phyloP scores from a whole-genome alignment of 2,888 invertebrate genomes.

The Elysia crispata region DNA sequence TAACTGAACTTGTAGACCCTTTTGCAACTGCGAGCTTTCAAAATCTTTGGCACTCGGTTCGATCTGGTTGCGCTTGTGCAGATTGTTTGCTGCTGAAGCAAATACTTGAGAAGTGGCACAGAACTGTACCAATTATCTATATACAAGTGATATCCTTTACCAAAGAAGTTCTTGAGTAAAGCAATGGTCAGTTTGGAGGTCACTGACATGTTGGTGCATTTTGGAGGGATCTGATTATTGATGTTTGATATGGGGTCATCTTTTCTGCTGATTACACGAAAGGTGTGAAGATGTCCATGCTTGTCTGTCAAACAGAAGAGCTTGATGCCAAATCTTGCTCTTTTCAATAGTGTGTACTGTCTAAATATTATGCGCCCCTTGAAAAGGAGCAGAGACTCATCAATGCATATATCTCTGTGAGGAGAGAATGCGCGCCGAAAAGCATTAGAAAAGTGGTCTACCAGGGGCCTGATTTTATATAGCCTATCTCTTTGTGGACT shows the following conservation, averaged over 20 bases:
- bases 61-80: conserved; percentile 5
- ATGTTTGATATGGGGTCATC: conserved; percentile 30
- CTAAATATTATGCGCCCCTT: conserved; percentile 35
- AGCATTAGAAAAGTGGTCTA: conserved; percentile 42
- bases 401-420: conserved; percentile 18
- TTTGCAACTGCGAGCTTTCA: too few species aligned
- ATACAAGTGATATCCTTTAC: conserved; percentile 25
- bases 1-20: too few species aligned
- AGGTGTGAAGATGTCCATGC: conserved; percentile 21
- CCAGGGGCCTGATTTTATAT: conserved; percentile 51
- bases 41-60: too few species aligned
- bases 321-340: conserved; percentile 39
- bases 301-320: conserved; percentile 36
- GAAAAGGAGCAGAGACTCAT: conserved; percentile 27
- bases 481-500: conserved; percentile 45
- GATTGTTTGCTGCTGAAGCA: conserved; percentile 3
- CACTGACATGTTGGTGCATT: not conserved
- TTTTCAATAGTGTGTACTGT: conserved; percentile 30
- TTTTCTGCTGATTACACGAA: conserved; percentile 18
- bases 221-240: not conserved
- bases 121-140: conserved; percentile 38
- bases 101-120: conserved; percentile 10
- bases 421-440: conserved; percentile 31
- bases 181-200: conserved; percentile 24
- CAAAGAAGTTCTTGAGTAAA: conserved; percentile 7